These are phyloP conservation scores for Meiosimyza platycephala DNA, from an alignment of 2,888 invertebrate genomes.

Conservation along the genomic window DNA sequence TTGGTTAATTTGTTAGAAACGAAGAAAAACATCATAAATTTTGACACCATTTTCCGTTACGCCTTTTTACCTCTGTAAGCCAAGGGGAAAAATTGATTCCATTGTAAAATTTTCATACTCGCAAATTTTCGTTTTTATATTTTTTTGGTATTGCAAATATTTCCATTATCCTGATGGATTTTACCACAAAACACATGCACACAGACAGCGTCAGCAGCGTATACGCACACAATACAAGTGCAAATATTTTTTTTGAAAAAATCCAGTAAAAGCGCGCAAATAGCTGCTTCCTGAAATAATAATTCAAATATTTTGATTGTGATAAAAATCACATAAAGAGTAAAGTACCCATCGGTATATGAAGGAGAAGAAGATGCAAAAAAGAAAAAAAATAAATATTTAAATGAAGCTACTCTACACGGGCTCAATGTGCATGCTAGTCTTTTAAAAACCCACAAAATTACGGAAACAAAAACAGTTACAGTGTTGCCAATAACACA, in stretches of 20 bases:
- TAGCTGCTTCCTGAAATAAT: slow-evolving; percentile 66
- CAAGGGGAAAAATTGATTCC: neutral
- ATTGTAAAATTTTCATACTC: neutral
- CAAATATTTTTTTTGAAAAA: slow-evolving; percentile 51
- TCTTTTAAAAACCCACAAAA: too few species aligned
- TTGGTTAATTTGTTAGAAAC: slow-evolving; percentile 21
- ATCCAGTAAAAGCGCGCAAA: slow-evolving; percentile 58
- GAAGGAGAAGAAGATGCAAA: too few species aligned
- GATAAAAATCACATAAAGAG: slow-evolving; percentile 59
- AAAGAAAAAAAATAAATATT: too few species aligned
- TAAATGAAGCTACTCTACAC: too few species aligned
- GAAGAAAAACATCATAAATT: slow-evolving; percentile 9
- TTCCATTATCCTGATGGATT: slow-evolving; percentile 25
- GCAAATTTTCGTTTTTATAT: neutral
- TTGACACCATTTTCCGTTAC: slow-evolving; percentile 12
- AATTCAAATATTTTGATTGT: slow-evolving; percentile 62
- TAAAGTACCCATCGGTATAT: neutral
- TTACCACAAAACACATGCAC: slow-evolving; percentile 5
- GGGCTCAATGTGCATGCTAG: too few species aligned
- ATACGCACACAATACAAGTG: slow-evolving; percentile 51
- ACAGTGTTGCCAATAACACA: too few species aligned
- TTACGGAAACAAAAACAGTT: too few species aligned
- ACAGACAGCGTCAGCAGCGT: neutral
- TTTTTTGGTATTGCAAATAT: slow-evolving; percentile 14
- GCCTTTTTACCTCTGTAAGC: neutral